Conservation (phyloP, 2,797 vertebrate species). For the Acanthopagrus latus region DNA sequence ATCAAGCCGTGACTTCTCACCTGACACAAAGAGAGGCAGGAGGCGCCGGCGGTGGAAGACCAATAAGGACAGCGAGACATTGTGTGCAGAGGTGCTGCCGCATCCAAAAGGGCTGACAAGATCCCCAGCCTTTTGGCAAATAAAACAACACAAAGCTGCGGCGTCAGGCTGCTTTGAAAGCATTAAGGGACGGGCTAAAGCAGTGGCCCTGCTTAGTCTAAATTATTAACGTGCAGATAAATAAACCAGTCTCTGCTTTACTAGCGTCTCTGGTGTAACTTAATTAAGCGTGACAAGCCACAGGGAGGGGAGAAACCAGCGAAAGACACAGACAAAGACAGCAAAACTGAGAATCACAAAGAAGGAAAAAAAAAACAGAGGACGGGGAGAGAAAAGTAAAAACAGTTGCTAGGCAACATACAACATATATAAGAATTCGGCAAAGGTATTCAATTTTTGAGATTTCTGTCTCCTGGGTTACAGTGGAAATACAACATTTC, state of each 20-base stretch:
- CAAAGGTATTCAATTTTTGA: conserved; percentile 83
- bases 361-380: conserved; percentile 60
- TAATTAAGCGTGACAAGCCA: conserved; percentile 84
- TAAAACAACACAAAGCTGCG: conserved; percentile 69
- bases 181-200: conserved; percentile 63
- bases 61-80: conserved; percentile 60
- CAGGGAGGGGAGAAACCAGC: conserved; percentile 49
- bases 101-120: conserved; percentile 51
- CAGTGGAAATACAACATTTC: conserved; percentile 78
- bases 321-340: conserved; percentile 68
- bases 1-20: conserved; percentile 80
- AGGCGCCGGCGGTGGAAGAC: conserved; percentile 38
- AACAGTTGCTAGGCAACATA: conserved; percentile 89
- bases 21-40: conserved; percentile 76
- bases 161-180: conserved; percentile 64
- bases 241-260: conserved; percentile 82
- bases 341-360: conserved; percentile 65
- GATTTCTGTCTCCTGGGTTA: conserved; percentile 86
- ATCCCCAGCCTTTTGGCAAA: conserved; percentile 59
- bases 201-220: conserved; percentile 71
- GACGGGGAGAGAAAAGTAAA: conserved; percentile 70
- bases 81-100: conserved; percentile 40
- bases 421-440: conserved; percentile 86
- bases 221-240: conserved; percentile 86
- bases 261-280: conserved; percentile 75